Base-by-base conservation (phyloP, 2,113 vertebrate species). In the Pterocles gutturalis region DNA sequence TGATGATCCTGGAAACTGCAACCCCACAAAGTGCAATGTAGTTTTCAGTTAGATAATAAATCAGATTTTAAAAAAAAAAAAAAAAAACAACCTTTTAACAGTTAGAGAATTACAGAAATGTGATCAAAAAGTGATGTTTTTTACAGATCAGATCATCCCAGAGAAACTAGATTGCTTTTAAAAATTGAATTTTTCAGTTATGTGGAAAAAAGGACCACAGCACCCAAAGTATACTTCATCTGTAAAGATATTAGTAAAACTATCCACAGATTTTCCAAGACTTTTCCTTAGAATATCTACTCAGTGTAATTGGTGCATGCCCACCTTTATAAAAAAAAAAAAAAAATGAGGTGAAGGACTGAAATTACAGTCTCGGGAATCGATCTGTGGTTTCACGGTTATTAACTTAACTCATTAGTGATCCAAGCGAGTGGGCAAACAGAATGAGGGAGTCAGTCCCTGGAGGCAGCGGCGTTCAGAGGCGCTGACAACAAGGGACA, bases 351-450 rank as follows among this genome's bases (percentile, higher is more conserved):
- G 7, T 51, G 60, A 78, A 69, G 16, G 54, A 45, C 31, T 75
- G 66, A 77, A 94, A 87, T 65, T 17, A 78, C 31, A 80, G 34
- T 48, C 53, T 71, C 55, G 20, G 58, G 20, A 87, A 86, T 75
- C 2, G 0, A 26, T 36, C 3, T 88, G 62, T 3, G 1, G 11
- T 93, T 94, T 84, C 43, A 69, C 11, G 5, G 24, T 24, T 93
- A 51, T 93, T 92, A 95, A 82, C 70, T 79, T 89, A 75, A 58
- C 26, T 89, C 28, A 34, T 91, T 86, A 87, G 45, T 65, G 64
- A 88, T 78, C 36, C 62, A 64, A 46, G 67, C 1, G 6, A 75
- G 17, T 10, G 53, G 43, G 36, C 55, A 66, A 76, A 65, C 15
- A 62, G 55, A 31, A 80, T 31, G 38, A 77, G 34, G 43, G n/a